Percentiles rank a stretch among this genome's conserved stretches.
These are phyloP conservation scores for Otocyon megalotis DNA, from an alignment of 2,113 vertebrate genomes.

Conservation along the genomic window DNA sequence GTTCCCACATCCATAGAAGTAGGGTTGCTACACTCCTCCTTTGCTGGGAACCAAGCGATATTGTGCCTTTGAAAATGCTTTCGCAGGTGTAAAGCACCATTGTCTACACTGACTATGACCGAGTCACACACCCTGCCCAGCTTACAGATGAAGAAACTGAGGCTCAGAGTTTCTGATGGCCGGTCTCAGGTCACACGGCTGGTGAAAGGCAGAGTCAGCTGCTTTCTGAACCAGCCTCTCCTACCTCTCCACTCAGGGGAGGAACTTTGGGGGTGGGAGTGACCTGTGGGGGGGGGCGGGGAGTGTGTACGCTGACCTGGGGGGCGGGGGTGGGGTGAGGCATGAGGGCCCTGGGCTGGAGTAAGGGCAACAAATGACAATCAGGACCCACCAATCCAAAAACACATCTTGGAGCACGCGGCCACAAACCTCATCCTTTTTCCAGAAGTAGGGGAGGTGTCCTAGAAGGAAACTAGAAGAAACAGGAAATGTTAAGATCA, in stretches of 20 bases:
- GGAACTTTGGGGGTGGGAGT: neutral
- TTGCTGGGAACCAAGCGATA: neutral
- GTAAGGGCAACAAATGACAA: neutral
- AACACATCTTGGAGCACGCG: constrained; percentile 82
- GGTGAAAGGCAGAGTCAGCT: neutral
- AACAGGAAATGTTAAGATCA: neutral
- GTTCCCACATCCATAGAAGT: neutral
- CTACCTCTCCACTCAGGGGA: neutral
- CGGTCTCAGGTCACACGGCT: neutral
- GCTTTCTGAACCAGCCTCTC: neutral
- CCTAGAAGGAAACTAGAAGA: constrained; percentile 88
- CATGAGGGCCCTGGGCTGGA: neutral
- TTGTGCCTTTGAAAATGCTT: neutral
- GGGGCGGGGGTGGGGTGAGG: neutral
- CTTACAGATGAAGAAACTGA: neutral
- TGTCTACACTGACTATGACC: neutral
- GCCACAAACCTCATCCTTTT: constrained; percentile 75
- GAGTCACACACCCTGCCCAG: neutral
- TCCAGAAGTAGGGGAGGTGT: constrained; percentile 85
- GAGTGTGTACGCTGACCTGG: neutral
- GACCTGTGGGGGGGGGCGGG: neutral
- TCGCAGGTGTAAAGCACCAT: neutral
- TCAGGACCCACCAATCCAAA: constrained; percentile 86
- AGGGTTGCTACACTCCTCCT: neutral
- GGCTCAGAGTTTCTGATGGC: neutral